A percentile compares a stretch with the other conserved stretches of the same genome.
Conservation (phyloP, 1,140 invertebrate species). For the Macrostomum lignano region DNA sequence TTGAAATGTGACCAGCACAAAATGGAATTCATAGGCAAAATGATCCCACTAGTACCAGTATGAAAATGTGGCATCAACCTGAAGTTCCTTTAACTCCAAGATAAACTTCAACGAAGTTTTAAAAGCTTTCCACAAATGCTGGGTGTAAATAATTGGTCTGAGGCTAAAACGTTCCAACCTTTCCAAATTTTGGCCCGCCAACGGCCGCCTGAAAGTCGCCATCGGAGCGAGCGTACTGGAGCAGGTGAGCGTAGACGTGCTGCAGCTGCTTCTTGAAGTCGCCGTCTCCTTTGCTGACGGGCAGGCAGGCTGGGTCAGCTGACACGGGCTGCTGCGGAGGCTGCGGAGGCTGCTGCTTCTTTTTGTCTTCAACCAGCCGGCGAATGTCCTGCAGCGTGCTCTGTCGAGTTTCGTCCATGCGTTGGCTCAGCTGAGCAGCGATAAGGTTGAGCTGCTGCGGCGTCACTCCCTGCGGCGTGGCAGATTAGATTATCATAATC, state of each 20-base stretch:
- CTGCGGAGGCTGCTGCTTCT: neutral
- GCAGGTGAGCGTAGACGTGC: slow-evolving; percentile 2
- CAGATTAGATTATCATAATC: no score
- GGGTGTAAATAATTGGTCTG: no score
- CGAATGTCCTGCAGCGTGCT: slow-evolving; percentile 1
- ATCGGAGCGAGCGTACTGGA: neutral
- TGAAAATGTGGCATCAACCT: no score
- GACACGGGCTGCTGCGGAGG: neutral
- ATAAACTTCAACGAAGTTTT: no score
- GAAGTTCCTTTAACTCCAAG: no score
- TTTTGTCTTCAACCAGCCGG: neutral
- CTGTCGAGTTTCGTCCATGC: slow-evolving; percentile 3
- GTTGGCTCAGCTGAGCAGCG: neutral
- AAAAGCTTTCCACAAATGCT: no score
- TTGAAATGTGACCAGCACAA: no score
- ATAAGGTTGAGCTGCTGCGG: slow-evolving; percentile 1
- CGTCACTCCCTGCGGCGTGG: no score
- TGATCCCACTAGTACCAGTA: no score
- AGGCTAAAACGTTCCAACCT: neutral
- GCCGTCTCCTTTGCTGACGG: slow-evolving; percentile 2
- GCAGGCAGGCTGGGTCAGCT: neutral
- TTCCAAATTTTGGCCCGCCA: slow-evolving; percentile 3
- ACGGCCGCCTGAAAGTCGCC: neutral
- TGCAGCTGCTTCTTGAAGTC: slow-evolving; percentile 2
- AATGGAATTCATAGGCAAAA: no score